Evolutionary conservation across 2,113 vertebrate species (phyloP), one percentile per base, ranked within the genome.

Genomic region (Tinamus guttatus): DNA sequence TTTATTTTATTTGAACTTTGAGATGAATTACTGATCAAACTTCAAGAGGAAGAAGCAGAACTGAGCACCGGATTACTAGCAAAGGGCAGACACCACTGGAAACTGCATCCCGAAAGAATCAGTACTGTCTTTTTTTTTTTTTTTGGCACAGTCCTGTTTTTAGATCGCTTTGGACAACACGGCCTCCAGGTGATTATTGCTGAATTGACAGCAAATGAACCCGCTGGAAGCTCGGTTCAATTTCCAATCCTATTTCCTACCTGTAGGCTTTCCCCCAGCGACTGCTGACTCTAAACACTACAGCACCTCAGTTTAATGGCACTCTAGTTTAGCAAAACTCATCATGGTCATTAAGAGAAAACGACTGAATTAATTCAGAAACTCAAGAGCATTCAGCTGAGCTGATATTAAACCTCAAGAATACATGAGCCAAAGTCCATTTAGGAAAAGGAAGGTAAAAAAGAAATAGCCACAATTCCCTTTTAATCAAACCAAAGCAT

Each of bases 351-450:
- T 93, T 96, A 96, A 96, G 62, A 91, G 58, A 96, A 97, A 96
- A 95, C 85, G 81, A 95, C 64, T 94, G 63, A 97, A 97, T 97
- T 97, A 97, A 97, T 94, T 97, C 83, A 93, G 77, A 20, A 96
- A 82, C 34, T 94, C 85, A 69, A 65, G 86, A 95, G 92, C 80
- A 65, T 96, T 96, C 75, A 74, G 81, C 30, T 89, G 78, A 96
- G 91, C 60, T 87, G 85, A 91, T 87, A 95, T 89, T 89, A 96
- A 92, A 41, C 65, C 67, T 93, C 94, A 94, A 79, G 93, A 95
- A 75, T 17, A 87, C 38, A 95, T 92, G 81, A 90, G 43, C 64
- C 86, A 80, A 92, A 90, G 87, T 95, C 74, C 94, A 67, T 95
- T 96, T 86, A 97, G 65, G 85, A 63, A 91, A 93, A 87, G 30